phyloP scores from a whole-genome alignment of 2,797 vertebrate species.

The Tiaroga cobitis region DNA sequence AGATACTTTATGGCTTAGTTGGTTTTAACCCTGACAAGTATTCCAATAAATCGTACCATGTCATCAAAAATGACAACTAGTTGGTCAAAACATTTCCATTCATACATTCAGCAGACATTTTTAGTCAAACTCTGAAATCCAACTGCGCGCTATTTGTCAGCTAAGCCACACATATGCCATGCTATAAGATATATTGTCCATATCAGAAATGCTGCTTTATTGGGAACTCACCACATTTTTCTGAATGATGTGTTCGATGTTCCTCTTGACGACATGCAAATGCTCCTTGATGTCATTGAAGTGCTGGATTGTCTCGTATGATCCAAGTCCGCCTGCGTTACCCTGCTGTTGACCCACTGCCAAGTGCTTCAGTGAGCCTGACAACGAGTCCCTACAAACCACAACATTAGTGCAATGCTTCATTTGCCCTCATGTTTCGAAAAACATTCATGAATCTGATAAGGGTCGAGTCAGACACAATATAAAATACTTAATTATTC shows the following conservation, averaged over 20 bases:
- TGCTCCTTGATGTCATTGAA: conserved; percentile 98
- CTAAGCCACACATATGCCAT: not conserved
- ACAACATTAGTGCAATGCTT: not conserved
- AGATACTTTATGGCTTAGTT: not conserved
- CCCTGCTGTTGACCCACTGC: conserved; percentile 81
- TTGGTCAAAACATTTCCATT: not conserved
- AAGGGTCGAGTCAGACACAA: not conserved
- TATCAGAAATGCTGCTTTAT: not conserved
- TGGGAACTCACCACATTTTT: conserved; percentile 71
- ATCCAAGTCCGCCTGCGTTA: conserved; percentile 72
- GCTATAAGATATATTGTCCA: not conserved
- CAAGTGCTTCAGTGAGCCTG: conserved; percentile 82
- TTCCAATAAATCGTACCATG: not conserved
- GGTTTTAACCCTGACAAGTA: not conserved
- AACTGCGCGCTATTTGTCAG: not conserved
- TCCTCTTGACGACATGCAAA: conserved; percentile 89
- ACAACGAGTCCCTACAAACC: conserved; percentile 81
- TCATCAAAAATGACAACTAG: too few relatives aligned
- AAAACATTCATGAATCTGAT: not conserved
- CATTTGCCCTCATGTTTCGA: not conserved
- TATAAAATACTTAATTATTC: not conserved
- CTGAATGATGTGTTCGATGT: conserved; percentile 88
- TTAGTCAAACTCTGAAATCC: not conserved
- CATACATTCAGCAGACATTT: not conserved
- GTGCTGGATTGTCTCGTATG: conserved; percentile 91